phyloP scores from a whole-genome alignment of 35 echinoderm and acorn worm genomes.

The Heliocidaris erythrogramma region DNA sequence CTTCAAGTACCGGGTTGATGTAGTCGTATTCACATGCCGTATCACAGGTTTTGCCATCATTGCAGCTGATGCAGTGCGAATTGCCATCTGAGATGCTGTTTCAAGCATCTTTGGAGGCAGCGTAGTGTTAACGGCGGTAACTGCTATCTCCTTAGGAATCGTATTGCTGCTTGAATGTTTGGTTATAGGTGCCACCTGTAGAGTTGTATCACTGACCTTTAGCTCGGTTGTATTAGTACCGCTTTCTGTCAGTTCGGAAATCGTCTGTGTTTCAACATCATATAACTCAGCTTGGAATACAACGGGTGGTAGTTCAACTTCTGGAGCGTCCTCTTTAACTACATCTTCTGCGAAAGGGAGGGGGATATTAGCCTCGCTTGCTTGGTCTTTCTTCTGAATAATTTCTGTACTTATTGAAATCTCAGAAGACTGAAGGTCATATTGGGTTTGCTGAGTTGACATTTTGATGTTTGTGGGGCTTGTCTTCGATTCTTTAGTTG shows the following conservation, averaged over 20 bases:
- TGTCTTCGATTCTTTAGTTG: not conserved
- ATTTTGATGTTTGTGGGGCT: not conserved
- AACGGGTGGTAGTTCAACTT: not conserved
- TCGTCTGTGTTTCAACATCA: not conserved
- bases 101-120: conserved; percentile 35
- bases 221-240: not conserved
- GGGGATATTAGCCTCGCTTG: conserved; percentile 16
- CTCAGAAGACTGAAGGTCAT: not conserved
- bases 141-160: not conserved
- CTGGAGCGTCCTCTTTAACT: not conserved
- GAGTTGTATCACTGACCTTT: conserved; percentile 25
- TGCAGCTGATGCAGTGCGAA: conserved; percentile 25
- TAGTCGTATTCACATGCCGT: conserved; percentile 6
- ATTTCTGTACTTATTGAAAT: conserved; percentile 31
- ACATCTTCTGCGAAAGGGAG: not conserved
- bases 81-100: conserved; percentile 41
- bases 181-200: conserved; percentile 47
- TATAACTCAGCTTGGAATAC: conserved; percentile 3
- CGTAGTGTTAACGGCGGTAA: conserved; percentile 1
- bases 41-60: conserved; percentile 45
- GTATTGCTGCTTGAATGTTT: conserved; percentile 32
- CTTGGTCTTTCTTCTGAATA: not conserved
- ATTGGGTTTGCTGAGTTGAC: not conserved
- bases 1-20: not conserved
- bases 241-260: not conserved